These are phyloP conservation scores for Micrasema longulum DNA, from an alignment of 1,140 invertebrate genomes.

Conservation along the genomic window DNA sequence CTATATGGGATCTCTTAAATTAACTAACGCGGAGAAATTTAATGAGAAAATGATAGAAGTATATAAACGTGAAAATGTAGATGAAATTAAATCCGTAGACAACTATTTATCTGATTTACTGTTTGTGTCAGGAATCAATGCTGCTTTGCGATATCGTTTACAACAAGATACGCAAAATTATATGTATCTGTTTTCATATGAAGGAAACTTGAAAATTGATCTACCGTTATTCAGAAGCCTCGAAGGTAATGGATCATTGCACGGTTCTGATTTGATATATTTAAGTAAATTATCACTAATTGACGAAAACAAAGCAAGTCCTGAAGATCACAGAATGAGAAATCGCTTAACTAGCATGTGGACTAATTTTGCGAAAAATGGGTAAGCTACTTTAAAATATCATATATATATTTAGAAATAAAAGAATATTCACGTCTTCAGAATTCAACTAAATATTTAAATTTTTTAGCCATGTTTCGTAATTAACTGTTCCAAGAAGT, in stretches of 20 bases:
- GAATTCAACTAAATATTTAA: too few relatives aligned
- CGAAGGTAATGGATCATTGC: constrained; percentile 59
- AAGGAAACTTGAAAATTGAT: constrained; percentile 62
- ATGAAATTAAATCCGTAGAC: constrained; percentile 59
- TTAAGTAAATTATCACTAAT: constrained; percentile 57
- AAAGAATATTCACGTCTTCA: too few relatives aligned
- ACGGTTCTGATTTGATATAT: constrained; percentile 63
- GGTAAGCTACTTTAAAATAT: constrained; percentile 57
- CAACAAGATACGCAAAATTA: constrained; percentile 58
- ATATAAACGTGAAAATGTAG: constrained; percentile 56
- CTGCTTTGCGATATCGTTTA: constrained; percentile 48
- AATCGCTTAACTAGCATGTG: constrained; percentile 64
- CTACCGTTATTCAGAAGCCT: constrained; percentile 58
- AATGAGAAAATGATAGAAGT: constrained; percentile 58
- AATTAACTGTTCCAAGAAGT: neutral
- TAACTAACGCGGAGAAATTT: constrained; percentile 57
- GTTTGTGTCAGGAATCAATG: constrained; percentile 61
- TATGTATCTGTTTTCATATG: constrained; percentile 64
- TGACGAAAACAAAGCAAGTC: constrained; percentile 50
- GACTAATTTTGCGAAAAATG: constrained; percentile 67
- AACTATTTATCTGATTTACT: constrained; percentile 63
- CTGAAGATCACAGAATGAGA: constrained; percentile 58
- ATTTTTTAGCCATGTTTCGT: neutral
- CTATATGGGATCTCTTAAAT: constrained; percentile 58
- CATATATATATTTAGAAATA: neutral